Evolutionary conservation across 2,797 vertebrate genomes (phyloP).

Genomic region (Peromyscus attwateri): DNA sequence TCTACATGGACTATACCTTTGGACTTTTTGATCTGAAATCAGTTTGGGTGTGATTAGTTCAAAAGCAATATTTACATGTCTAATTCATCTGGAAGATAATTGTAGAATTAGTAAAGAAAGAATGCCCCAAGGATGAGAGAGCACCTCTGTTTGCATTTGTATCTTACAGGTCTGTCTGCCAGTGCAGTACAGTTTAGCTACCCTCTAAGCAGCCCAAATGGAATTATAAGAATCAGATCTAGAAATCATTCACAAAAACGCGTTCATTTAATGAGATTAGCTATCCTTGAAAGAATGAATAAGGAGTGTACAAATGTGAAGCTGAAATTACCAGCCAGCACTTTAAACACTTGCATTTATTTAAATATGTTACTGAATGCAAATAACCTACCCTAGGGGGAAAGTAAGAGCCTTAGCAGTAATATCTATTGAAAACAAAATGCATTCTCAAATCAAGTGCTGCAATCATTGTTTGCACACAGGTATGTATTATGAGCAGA

Average conservation of each 20-base stretch:
- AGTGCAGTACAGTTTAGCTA: neutral
- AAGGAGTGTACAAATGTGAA: neutral
- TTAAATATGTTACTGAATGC: constrained; percentile 54
- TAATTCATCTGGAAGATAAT: neutral
- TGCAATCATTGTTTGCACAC: neutral
- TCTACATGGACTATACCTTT: neutral
- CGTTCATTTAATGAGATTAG: constrained; percentile 57
- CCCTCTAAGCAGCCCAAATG: neutral
- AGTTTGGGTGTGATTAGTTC: constrained; percentile 11
- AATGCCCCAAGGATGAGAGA: neutral
- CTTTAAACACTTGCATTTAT: constrained; percentile 41
- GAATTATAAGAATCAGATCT: constrained; percentile 50
- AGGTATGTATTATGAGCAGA: neutral
- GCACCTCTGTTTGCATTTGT: neutral
- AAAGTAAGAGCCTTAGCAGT: neutral
- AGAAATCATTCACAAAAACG: constrained; percentile 49
- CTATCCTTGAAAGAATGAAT: constrained; percentile 36
- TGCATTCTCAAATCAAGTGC: neutral
- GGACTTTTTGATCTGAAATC: neutral
- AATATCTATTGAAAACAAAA: constrained; percentile 31
- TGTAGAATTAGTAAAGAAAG: neutral
- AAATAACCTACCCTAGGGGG: neutral
- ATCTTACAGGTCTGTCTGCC: neutral
- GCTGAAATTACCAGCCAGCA: constrained; percentile 36
- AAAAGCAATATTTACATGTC: neutral